Percentiles rank a stretch among this genome's conserved stretches.
These are phyloP conservation scores for Apis dorsata DNA, from an alignment of 1,140 invertebrate species.

Conservation along the genomic window DNA sequence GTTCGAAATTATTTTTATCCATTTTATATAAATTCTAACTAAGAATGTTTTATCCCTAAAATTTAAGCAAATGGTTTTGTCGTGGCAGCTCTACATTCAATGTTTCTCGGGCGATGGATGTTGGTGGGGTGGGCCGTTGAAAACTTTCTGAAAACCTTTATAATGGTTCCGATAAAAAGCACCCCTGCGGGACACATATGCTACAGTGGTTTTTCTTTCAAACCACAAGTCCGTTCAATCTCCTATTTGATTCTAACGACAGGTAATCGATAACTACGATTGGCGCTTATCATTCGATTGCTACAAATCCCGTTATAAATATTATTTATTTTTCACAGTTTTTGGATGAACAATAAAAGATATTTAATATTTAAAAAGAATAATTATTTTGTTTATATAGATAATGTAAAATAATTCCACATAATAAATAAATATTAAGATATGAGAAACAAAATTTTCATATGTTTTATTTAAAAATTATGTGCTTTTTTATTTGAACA, in stretches of 20 bases:
- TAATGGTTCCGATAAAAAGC: slow-evolving; percentile 64
- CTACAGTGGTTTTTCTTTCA: slow-evolving; percentile 64
- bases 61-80: not conserved
- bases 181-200: slow-evolving; percentile 61
- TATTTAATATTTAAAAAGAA: too few species aligned
- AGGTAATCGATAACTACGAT: slow-evolving; percentile 64
- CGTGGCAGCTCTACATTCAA: slow-evolving; percentile 6
- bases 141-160: slow-evolving; percentile 64
- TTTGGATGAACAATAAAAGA: too few species aligned
- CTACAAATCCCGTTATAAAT: not conserved
- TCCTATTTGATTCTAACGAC: slow-evolving; percentile 62
- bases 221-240: slow-evolving; percentile 55
- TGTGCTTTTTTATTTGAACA: too few species aligned
- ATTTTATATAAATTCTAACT: not conserved
- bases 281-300: slow-evolving; percentile 33
- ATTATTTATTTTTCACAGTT: slow-evolving; percentile 12
- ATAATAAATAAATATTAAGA: too few species aligned
- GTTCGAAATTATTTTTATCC: not conserved
- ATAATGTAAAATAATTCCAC: too few species aligned
- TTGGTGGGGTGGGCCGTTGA: slow-evolving; percentile 10
- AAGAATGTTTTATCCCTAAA: not conserved
- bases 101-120: slow-evolving; percentile 7
- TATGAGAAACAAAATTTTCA: too few species aligned
- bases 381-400: too few species aligned
- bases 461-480: too few species aligned